Conservation (phyloP, 2,113 vertebrate species). For the Pomatostomus ruficeps region DNA sequence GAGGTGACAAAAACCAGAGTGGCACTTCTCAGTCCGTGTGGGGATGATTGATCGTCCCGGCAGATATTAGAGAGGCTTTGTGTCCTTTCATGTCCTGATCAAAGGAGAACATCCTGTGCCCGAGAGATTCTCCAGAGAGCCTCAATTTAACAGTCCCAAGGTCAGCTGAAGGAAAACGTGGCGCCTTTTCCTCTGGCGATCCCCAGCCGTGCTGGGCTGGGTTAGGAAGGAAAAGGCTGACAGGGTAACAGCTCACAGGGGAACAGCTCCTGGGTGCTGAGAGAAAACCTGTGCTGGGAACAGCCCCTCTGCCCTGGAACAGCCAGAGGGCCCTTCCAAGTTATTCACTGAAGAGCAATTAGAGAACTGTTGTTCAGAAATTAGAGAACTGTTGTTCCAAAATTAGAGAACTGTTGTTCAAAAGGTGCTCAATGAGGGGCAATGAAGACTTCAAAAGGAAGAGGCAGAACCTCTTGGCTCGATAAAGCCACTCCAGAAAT, state of each 20-base stretch:
- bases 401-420: constrained; percentile 43
- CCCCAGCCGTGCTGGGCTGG: accelerated
- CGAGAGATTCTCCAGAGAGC: not conserved
- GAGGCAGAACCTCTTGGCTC: not conserved
- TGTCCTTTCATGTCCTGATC: not conserved
- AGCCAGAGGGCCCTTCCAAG: constrained; percentile 38
- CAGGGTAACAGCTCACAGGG: not conserved
- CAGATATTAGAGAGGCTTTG: not conserved
- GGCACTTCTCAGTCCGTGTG: not conserved
- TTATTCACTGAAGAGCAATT: constrained; percentile 52
- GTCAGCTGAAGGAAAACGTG: not conserved
- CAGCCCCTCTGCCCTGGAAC: not conserved
- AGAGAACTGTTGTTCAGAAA: constrained; percentile 45
- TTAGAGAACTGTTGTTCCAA: too few species aligned
- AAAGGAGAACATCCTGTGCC: not conserved
- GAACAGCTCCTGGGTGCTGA: not conserved
- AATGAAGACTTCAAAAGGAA: constrained; percentile 12
- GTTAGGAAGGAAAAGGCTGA: not conserved
- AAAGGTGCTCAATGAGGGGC: constrained; percentile 32
- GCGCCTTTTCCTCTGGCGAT: not conserved
- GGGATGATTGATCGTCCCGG: not conserved
- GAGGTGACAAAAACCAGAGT: not conserved
- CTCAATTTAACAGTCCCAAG: not conserved
- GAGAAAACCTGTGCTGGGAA: not conserved
- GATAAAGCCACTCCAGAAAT: constrained; percentile 10